phyloP scores from a whole-genome alignment of 1,140 invertebrate genomes.

The Diuraphis noxia region DNA sequence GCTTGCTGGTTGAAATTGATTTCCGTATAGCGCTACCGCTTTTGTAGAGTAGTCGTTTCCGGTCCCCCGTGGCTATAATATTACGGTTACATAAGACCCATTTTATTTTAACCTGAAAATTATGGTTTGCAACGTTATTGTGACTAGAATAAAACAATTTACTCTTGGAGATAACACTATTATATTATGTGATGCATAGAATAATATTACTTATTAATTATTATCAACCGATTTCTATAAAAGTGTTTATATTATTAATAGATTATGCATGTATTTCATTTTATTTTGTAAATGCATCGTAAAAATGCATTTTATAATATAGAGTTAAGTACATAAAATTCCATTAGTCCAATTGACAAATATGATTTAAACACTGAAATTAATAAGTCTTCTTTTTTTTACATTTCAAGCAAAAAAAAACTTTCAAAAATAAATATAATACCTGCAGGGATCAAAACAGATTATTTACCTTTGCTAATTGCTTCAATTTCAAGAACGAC shows the following conservation, averaged over 20 bases:
- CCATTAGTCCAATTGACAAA: background rate
- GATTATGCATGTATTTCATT: too few species aligned
- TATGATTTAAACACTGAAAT: background rate
- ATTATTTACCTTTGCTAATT: background rate
- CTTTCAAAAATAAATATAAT: background rate
- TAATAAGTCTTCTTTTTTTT: background rate
- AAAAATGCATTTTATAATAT: too few species aligned
- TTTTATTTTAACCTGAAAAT: background rate
- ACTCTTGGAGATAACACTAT: background rate
- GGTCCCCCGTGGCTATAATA: background rate
- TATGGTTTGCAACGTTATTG: background rate
- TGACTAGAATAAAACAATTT: background rate
- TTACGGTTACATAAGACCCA: background rate
- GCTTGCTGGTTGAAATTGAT: conserved; percentile 19
- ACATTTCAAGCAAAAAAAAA: background rate
- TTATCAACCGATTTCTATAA: too few species aligned
- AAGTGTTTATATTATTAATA: too few species aligned
- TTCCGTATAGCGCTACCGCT: background rate
- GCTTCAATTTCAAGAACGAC: background rate
- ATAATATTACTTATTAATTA: background rate
- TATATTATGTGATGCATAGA: background rate
- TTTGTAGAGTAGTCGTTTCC: background rate
- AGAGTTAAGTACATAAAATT: background rate
- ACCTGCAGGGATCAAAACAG: background rate
- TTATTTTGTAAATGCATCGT: too few species aligned